Percentiles rank a stretch among this genome's conserved stretches.
Evolutionary conservation across 64 coral and sea anemone species (phyloP).

Genomic region (Cladopsammia gracilis): DNA sequence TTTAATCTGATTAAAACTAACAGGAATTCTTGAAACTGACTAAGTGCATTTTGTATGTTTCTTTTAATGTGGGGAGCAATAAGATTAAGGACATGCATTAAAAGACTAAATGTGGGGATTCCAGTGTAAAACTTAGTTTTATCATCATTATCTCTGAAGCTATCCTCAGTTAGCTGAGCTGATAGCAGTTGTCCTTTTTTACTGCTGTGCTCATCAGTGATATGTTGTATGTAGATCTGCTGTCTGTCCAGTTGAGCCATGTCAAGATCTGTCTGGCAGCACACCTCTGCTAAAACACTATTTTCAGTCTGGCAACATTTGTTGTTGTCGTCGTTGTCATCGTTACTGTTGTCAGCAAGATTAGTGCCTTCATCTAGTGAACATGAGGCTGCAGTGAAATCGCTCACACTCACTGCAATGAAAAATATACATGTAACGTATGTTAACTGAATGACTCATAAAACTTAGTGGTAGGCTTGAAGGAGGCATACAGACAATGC

Average conservation of each 20-base stretch:
- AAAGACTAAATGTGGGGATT: background rate
- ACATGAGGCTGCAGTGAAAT: background rate
- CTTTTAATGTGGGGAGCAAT: constrained; percentile 6
- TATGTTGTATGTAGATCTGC: background rate
- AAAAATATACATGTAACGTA: background rate
- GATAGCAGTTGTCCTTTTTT: background rate
- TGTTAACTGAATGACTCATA: background rate
- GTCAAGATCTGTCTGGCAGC: constrained; percentile 3
- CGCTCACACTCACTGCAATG: background rate
- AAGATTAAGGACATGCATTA: background rate
- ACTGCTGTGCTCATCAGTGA: background rate
- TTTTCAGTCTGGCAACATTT: constrained; percentile 16
- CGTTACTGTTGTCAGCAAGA: constrained; percentile 4
- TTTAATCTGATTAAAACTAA: constrained; percentile 35
- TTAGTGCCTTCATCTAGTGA: background rate
- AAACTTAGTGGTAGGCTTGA: too few species aligned
- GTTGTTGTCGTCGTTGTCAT: background rate
- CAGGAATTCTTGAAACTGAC: background rate
- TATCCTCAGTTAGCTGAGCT: background rate
- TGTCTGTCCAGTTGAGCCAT: background rate
- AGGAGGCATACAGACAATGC: too few species aligned
- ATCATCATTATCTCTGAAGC: constrained; percentile 26
- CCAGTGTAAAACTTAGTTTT: constrained; percentile 54
- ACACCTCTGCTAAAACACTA: background rate
- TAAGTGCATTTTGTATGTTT: constrained; percentile 5